Evolutionary conservation across 2,888 invertebrate species (phyloP).

Genomic region (Megalurothrips usitatus): DNA sequence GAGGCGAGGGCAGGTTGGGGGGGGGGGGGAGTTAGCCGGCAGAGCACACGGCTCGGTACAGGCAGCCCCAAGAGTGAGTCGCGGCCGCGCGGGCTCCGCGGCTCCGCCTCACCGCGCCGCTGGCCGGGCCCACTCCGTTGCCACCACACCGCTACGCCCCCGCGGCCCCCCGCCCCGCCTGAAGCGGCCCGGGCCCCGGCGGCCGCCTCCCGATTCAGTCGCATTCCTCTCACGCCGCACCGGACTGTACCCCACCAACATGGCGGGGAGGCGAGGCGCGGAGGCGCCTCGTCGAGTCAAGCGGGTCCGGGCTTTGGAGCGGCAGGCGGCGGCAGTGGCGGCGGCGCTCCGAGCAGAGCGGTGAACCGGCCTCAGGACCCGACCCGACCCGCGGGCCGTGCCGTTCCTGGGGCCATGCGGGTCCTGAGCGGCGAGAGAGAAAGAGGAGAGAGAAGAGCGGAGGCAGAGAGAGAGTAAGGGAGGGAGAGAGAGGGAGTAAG

Average conservation of each 20-base stretch:
- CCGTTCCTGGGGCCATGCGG: not conserved
- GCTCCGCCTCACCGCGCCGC: slow-evolving; percentile 25
- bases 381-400: not conserved
- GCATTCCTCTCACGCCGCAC: slow-evolving; percentile 5
- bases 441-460: no score
- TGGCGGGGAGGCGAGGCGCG: not conserved
- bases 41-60: slow-evolving; percentile 24
- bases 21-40: slow-evolving; percentile 3
- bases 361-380: not conserved
- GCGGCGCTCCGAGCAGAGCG: not conserved
- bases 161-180: slow-evolving; percentile 28
- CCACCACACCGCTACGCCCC: slow-evolving; percentile 4
- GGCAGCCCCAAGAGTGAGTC: slow-evolving; percentile 4
- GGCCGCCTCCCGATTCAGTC: not conserved
- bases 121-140: no score
- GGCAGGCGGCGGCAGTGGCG: not conserved
- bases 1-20: not conserved
- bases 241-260: slow-evolving; percentile 11
- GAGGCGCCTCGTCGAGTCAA: not conserved
- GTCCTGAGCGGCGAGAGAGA: no score
- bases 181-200: no score
- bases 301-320: not conserved
- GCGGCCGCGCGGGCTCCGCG: slow-evolving; percentile 8
- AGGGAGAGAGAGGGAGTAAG: not conserved
- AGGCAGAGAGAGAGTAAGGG: not conserved